A percentile compares a stretch with the other conserved stretches of the same genome.
phyloP scores from a whole-genome alignment of 2,113 vertebrate genomes.

The Podarcis raffonei region DNA sequence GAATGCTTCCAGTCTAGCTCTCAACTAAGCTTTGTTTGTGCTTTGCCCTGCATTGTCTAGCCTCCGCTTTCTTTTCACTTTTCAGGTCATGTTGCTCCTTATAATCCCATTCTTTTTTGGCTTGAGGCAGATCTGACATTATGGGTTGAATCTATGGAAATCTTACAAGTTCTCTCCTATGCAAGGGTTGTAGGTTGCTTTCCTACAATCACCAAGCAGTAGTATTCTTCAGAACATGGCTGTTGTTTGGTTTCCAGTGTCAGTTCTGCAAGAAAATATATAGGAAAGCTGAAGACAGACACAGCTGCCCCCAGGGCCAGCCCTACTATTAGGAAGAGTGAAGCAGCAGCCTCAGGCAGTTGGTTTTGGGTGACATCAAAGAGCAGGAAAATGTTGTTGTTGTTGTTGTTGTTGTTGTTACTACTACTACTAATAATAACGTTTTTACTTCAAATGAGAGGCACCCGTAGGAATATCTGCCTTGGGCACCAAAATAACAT shows the following conservation, averaged over 20 bases:
- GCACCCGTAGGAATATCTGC: no score
- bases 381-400: no score
- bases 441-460: no score
- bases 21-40: neutral
- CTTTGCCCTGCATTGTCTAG: neutral
- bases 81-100: neutral
- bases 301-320: no score
- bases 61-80: neutral
- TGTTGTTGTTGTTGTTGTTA: no score
- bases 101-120: neutral
- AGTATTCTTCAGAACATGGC: constrained; percentile 2
- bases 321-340: no score
- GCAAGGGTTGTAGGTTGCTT: neutral
- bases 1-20: neutral
- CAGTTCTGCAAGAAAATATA: neutral
- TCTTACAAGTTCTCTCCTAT: neutral
- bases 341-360: no score
- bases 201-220: constrained; percentile 10
- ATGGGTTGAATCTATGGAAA: neutral
- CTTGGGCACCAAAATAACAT: no score
- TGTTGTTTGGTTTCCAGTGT: neutral
- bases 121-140: neutral
- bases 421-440: no score
- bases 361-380: no score
- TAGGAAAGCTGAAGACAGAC: neutral